These are phyloP conservation scores for Meriones psammophilus DNA, from an alignment of 2,797 vertebrate genomes.

Conservation along the genomic window DNA sequence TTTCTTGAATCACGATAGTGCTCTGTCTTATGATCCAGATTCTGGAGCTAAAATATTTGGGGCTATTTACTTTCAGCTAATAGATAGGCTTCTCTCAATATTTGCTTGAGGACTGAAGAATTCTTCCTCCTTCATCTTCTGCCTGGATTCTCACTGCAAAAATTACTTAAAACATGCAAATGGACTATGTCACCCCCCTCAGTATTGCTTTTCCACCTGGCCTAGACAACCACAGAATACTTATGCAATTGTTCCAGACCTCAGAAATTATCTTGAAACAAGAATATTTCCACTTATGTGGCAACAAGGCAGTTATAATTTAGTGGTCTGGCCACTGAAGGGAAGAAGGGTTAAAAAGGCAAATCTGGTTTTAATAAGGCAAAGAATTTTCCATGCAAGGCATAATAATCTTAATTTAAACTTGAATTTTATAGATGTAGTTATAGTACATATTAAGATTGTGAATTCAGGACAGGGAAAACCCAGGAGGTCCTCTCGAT, in stretches of 20 bases:
- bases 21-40: constrained; percentile 33
- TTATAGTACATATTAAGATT: background rate
- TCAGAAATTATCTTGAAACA: constrained; percentile 1
- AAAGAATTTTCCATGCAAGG: background rate
- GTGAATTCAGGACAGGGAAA: background rate
- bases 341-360: background rate
- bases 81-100: background rate
- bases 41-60: constrained; percentile 49
- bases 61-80: constrained; percentile 28
- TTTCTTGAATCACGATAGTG: constrained; percentile 6
- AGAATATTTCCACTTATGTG: constrained; percentile 3
- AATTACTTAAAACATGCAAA: background rate
- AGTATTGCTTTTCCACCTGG: constrained; percentile 15
- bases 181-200: background rate
- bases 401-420: constrained; percentile 22
- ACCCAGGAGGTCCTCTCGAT: background rate
- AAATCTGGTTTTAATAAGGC: background rate
- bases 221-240: background rate
- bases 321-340: background rate
- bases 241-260: background rate
- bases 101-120: constrained; percentile 15
- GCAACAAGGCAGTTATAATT: background rate
- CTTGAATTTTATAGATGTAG: constrained; percentile 22
- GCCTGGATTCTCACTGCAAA: background rate
- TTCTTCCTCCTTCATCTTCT: background rate